Evolutionary conservation across 2,888 invertebrate genomes (phyloP), one percentile per base, ranked within the genome.

Genomic region (Aquatica leii): DNA sequence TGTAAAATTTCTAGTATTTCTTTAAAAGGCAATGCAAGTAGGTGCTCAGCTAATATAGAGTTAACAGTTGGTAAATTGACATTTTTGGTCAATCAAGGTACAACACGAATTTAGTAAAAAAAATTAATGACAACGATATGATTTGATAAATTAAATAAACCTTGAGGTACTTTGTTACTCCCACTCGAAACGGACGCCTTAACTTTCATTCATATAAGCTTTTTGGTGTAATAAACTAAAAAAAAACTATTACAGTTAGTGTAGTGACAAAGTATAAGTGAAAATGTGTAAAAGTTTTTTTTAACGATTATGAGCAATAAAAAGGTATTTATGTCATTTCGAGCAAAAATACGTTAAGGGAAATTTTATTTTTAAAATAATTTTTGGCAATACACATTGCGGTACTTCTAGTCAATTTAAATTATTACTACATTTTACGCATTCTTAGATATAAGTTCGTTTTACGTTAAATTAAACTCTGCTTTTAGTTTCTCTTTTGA

Each of bases 91-190:
- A 46, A 46, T 18, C 46, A 46, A 20, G 46, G 17, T 20, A 3
- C 18, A 46, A 17, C 6, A 6, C 24, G 24, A 24, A 11, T 46
- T 46, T 46, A 46, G 18, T 46, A 46, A 18, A 17, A 43, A 43
- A 54, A 18, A 24, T 34, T 15, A 56, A 35, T 49, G 21, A 48
- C 48, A 48, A 46, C 43, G 40, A 50, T 34, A 34, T 35, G 56
- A 46, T 52, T 57, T 35, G 8, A 37, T 37, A 53, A 59, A 62
- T 62, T 62, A 58, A 43, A 37, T 31, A 41, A 62, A 37, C 62
- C 62, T 62, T 62, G 62, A 62, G 58, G 49, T 53, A 46, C 31
- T 52, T 53, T 52, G 18, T 21, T 5, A 58, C 62, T 43, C 62
- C 62, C 54, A 62, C 62, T 49, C 53, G 11, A 35, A 17, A 20